These are phyloP conservation scores for Eustalomyia histrio DNA, from an alignment of 2,888 invertebrate species.

Conservation along the genomic window DNA sequence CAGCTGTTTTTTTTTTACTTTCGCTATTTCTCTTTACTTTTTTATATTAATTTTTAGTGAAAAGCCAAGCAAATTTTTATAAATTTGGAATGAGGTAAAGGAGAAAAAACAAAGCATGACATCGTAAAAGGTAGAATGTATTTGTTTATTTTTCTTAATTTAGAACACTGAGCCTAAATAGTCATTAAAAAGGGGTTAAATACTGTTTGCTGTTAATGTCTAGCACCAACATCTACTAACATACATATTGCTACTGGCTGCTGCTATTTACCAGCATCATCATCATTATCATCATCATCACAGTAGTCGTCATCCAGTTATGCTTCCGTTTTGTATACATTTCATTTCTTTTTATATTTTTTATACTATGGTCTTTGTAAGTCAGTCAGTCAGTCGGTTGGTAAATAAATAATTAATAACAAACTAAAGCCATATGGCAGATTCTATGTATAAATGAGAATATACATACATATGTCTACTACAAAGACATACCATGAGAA, in stretches of 20 bases:
- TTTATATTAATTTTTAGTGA: background rate
- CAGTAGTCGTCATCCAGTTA: background rate
- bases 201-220: conserved; percentile 14
- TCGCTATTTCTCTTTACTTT: background rate
- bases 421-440: conserved; percentile 42
- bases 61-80: conserved; percentile 29
- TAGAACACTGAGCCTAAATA: conserved; percentile 41
- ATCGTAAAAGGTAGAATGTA: conserved; percentile 38
- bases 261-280: conserved; percentile 8
- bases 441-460: background rate
- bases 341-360: background rate
- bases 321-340: background rate
- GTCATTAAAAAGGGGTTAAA: conserved; percentile 32
- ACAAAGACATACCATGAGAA: too few relatives aligned
- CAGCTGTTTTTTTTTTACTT: conserved; percentile 47
- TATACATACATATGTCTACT: too few relatives aligned
- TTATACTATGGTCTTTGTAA: background rate
- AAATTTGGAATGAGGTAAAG: conserved; percentile 12
- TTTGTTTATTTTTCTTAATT: conserved; percentile 50
- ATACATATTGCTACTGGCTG: conserved; percentile 13
- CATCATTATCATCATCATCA: too few relatives aligned
- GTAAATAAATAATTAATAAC: conserved; percentile 42
- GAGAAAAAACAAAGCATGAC: background rate
- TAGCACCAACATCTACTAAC: conserved; percentile 9
- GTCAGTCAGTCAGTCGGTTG: conserved; percentile 24